Evolutionary conservation across 1,140 invertebrate genomes (phyloP), one percentile per base, ranked within the genome.

Genomic region (Paralvinella palmiformis): DNA sequence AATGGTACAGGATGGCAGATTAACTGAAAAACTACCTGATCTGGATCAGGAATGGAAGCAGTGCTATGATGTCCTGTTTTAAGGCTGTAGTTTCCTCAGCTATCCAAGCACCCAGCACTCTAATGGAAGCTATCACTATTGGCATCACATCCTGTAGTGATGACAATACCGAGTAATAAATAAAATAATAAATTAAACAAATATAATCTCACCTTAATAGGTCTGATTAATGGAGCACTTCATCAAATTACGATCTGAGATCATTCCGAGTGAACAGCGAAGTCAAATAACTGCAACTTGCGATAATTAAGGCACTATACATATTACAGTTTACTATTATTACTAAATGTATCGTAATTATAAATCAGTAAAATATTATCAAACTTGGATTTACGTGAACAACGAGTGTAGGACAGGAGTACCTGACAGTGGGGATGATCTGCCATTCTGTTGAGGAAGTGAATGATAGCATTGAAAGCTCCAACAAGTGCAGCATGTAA

Each of bases 31-130:
- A n/a, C n/a, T n/a, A 71, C 70, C 66, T 64, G 27, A 69, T 65
- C 58, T 76, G 70, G n/a, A 81, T 58, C 32, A 81, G 62, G 67
- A 78, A 79, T 13, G 80, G 80, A 32, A 81, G 45, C 10, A 80
- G 70, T 53, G 86, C 84, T 72, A 90, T 90, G 33, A 94, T 85
- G 75, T 91, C 89, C 37, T 88, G 84, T 41, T 90, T 85, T 85
- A 93, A 89, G 7, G 91, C 89, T n/a, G 88, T 87, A 0, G 91
- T 92, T 82, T 96, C 93, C 82, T 94, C 91, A 2, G 91, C 89
- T 68, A 96, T 78, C 92, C 92, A 95, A 27, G 90, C 88, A 36
- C 89, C 87, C 35, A 95, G 74, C 27, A 93, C 89, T 70, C 91
- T 81, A 3, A 95, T 86, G 74, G 89, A 88, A 1, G 89, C 90